phyloP scores from a whole-genome alignment of 2,113 vertebrate genomes.

The Aldabrachelys gigantea region DNA sequence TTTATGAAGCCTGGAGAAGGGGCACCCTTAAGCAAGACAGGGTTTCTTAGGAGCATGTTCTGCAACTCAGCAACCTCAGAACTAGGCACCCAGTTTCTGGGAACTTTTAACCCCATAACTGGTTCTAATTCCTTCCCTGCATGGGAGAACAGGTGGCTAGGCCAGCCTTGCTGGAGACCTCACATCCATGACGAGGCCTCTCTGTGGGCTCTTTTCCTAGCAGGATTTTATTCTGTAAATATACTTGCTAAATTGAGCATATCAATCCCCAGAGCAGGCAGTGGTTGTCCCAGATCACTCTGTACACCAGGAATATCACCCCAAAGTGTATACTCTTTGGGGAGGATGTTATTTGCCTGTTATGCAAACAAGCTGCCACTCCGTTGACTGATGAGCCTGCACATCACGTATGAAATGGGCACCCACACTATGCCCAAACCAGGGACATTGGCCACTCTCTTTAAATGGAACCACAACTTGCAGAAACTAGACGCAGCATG shows the following conservation, averaged over 20 bases:
- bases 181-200: neutral
- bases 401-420: too few species aligned
- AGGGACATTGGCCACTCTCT: too few species aligned
- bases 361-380: neutral
- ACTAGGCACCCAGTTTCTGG: neutral
- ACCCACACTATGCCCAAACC: too few species aligned
- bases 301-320: neutral
- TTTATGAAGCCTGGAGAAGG: neutral
- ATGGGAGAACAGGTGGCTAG: neutral
- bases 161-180: neutral
- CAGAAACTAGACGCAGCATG: neutral
- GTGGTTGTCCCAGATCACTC: neutral
- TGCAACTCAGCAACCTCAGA: neutral
- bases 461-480: neutral
- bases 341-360: neutral
- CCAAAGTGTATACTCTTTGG: neutral
- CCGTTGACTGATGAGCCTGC: neutral
- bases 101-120: neutral
- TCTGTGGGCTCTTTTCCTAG: neutral
- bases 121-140: neutral
- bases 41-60: neutral
- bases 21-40: neutral
- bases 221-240: neutral
- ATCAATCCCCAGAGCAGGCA: neutral
- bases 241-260: neutral